Evolutionary conservation across 2,797 vertebrate genomes (phyloP), one percentile per base, ranked within the genome.

Genomic region (Etheostoma perlongum): DNA sequence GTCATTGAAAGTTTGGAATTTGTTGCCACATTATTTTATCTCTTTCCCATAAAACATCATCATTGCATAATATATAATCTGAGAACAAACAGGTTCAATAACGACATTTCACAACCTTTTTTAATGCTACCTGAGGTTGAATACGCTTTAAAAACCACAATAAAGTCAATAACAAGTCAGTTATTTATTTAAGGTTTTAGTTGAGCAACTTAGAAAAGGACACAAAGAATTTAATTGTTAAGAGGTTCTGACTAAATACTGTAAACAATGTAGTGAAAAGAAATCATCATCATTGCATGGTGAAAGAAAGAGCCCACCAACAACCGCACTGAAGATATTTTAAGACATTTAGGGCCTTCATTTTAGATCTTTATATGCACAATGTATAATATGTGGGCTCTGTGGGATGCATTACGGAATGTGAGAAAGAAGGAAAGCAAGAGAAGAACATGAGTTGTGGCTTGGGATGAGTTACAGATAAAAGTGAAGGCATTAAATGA

Each of bases 401-500:
- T 78, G 78, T 13, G 70, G 81, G 72, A 83, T 54, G 62, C 53
- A 11, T 52, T 42, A 25, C 57, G 70, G 71, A 81, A 78, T 72
- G 75, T 76, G 67, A 60, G 73, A 71, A 83, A 49, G 67, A 59
- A 57, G 25, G 15, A 30, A 55, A 69, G 78, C 23, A 75, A 58
- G 6, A 64, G 57, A 63, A 36, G 66, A 78, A 60, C 53, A 57
- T 57, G 60, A 82, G 85, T 88, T 88, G 86, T 86, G 90, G 85
- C 78, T 58, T n/a, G 42, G 76, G 78, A 85, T 82, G 76, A 76
- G 74, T 78, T 36, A 16, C 40, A 72, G 82, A 88, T 66, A 78
- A 84, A 84, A 72, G 70, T 74, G 59, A 88, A 73, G 60, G 55
- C 68, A 67, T 67, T 81, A 84, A 72, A 89, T 71, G 64, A 81